Conservation (phyloP, 2,113 vertebrate species). For the Trematocara zebra region DNA sequence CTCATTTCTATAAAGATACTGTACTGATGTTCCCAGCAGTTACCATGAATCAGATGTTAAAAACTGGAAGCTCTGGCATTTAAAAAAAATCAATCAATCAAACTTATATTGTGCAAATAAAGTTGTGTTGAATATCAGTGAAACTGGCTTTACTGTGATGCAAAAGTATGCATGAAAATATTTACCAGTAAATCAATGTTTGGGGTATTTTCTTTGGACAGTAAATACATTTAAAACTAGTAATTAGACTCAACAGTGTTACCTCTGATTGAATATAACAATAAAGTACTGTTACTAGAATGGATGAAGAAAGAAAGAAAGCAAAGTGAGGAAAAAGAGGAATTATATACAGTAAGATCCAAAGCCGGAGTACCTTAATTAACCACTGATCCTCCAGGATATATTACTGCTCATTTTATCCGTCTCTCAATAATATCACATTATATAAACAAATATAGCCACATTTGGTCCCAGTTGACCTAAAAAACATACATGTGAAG, state of each 20-base stretch:
- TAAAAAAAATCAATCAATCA: neutral
- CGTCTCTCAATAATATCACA: neutral
- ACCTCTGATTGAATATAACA: neutral
- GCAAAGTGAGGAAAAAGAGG: neutral
- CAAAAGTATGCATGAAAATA: neutral
- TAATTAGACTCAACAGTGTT: neutral
- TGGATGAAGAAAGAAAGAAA: neutral
- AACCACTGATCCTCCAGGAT: neutral
- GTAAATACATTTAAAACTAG: neutral
- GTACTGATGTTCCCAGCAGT: neutral
- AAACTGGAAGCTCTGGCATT: neutral
- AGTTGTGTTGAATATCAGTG: neutral
- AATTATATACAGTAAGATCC: neutral
- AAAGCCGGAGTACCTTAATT: neutral
- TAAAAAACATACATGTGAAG: neutral
- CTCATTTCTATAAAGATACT: neutral
- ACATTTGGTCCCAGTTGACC: neutral
- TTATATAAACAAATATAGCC: neutral
- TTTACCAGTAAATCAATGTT: neutral
- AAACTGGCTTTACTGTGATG: neutral
- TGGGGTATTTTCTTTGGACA: neutral
- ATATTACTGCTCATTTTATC: neutral
- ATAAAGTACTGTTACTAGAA: neutral
- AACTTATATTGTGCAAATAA: neutral
- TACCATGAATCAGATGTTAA: neutral